Percentiles rank a stretch among this genome's conserved stretches.
These are phyloP conservation scores for Polymixis flavicincta DNA, from an alignment of 2,888 invertebrate genomes.

Conservation along the genomic window DNA sequence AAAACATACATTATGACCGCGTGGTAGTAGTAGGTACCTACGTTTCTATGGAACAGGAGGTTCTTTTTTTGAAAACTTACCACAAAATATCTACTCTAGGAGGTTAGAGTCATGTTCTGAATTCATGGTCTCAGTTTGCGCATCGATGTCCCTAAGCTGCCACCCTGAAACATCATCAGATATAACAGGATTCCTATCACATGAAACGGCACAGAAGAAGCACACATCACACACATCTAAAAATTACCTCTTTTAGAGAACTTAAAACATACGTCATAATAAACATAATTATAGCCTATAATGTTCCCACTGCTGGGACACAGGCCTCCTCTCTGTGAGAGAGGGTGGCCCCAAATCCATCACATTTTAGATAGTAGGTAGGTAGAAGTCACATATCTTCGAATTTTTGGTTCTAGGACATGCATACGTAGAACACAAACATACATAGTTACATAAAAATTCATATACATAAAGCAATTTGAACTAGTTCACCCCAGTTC, in stretches of 20 bases:
- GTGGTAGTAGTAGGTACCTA: too few relatives aligned
- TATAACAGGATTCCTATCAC: not conserved
- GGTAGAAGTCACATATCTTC: too few relatives aligned
- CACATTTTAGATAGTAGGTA: too few relatives aligned
- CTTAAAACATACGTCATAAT: not conserved
- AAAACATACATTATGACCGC: too few relatives aligned
- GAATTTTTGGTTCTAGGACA: too few relatives aligned
- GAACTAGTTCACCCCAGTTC: conserved; percentile 35
- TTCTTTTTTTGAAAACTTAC: too few relatives aligned
- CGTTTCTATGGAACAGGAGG: too few relatives aligned
- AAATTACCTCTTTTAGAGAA: not conserved
- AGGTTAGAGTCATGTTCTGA: not conserved
- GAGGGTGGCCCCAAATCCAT: too few relatives aligned
- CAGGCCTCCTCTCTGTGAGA: too few relatives aligned
- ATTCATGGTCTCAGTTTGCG: not conserved
- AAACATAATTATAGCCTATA: too few relatives aligned
- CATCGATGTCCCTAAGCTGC: not conserved
- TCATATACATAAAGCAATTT: conserved; percentile 9
- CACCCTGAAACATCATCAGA: not conserved
- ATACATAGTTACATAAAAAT: not conserved
- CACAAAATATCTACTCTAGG: too few relatives aligned
- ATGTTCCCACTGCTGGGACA: too few relatives aligned
- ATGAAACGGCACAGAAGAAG: not conserved
- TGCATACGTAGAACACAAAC: not conserved
- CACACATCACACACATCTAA: not conserved